Conservation (phyloP, 2,797 vertebrate species). For the Hydrocynus forskahlii region DNA sequence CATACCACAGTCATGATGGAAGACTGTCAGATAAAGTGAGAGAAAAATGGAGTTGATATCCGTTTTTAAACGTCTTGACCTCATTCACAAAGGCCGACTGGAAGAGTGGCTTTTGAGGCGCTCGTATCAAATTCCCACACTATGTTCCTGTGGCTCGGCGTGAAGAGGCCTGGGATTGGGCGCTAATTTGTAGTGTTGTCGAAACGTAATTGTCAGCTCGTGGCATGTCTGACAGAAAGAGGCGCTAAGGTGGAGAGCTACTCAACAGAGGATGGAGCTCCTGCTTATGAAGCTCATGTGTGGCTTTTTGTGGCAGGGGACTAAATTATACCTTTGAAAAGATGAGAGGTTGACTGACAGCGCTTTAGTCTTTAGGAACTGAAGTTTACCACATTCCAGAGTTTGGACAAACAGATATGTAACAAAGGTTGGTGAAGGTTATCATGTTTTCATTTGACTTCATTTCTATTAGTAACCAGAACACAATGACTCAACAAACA, state of each 20-base stretch:
- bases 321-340: constrained; percentile 14
- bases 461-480: neutral
- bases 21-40: neutral
- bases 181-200: constrained; percentile 57
- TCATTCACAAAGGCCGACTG: neutral
- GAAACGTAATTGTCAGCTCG: constrained; percentile 52
- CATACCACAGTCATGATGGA: neutral
- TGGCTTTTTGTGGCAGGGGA: constrained; percentile 24
- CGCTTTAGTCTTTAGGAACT: neutral
- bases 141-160: constrained; percentile 10
- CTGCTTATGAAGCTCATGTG: constrained; percentile 20
- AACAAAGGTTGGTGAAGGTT: neutral
- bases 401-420: no score
- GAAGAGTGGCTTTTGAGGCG: constrained; percentile 1
- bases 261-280: constrained; percentile 48
- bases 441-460: neutral
- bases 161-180: constrained; percentile 39
- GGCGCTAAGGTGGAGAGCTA: constrained; percentile 14
- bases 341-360: constrained; percentile 37
- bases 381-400: neutral
- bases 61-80: constrained; percentile 4
- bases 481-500: no score
- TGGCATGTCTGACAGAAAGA: constrained; percentile 38
- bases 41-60: no score
- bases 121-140: constrained; percentile 23